A percentile compares a stretch with the other conserved stretches of the same genome.
phyloP scores from a whole-genome alignment of 2,888 invertebrate species.

The Pristionchus arcanus region DNA sequence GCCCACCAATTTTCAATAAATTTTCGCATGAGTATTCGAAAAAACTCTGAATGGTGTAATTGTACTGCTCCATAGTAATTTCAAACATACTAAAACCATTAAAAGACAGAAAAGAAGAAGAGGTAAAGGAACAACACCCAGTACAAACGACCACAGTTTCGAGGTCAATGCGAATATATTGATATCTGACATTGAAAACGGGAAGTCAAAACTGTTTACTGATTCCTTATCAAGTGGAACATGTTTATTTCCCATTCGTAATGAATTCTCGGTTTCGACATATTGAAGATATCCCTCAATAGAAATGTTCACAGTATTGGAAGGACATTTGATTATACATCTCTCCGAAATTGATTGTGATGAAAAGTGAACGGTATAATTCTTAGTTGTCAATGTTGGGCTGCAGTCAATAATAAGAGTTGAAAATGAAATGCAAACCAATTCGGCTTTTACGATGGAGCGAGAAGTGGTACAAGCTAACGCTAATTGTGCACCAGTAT shows the following conservation, averaged over 20 bases:
- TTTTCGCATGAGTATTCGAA: neutral
- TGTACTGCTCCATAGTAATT: neutral
- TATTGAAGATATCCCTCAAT: neutral
- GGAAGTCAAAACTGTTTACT: neutral
- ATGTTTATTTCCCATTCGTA: neutral
- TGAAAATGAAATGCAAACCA: neutral
- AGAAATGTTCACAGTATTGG: neutral
- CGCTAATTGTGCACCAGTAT: neutral
- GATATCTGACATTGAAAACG: neutral
- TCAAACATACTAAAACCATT: neutral
- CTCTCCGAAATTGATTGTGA: neutral
- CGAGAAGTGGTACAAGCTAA: neutral
- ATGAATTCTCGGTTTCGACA: neutral
- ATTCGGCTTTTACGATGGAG: neutral
- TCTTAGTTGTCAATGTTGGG: neutral
- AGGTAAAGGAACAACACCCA: neutral
- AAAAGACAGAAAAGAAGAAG: neutral
- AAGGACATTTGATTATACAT: neutral
- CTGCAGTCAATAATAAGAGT: neutral
- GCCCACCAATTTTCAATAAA: too few species aligned
- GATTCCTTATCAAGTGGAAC: neutral
- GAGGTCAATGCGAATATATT: neutral
- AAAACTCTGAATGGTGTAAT: neutral
- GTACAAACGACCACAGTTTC: too few species aligned
- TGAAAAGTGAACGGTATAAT: neutral